phyloP scores from a whole-genome alignment of 2,888 invertebrate species.

The Noctua janthina region DNA sequence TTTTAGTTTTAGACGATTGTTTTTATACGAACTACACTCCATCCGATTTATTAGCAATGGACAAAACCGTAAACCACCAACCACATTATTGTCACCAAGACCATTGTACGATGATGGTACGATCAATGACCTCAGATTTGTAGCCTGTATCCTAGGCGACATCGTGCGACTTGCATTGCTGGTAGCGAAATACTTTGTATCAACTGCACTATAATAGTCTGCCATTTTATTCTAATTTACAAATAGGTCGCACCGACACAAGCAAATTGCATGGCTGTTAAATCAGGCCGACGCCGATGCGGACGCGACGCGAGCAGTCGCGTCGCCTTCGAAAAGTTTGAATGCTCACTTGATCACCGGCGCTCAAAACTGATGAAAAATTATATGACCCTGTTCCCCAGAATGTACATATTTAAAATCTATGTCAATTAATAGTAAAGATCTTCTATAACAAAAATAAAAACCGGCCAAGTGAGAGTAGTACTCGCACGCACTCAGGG shows the following conservation, averaged over 20 bases:
- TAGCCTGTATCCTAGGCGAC: background rate
- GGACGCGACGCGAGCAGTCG: background rate
- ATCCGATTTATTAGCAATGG: no score
- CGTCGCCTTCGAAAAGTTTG: background rate
- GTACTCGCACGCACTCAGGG: no score
- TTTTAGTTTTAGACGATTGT: no score
- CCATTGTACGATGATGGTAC: background rate
- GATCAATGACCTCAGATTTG: background rate
- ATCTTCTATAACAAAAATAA: no score
- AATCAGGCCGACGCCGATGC: background rate
- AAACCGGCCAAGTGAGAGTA: no score
- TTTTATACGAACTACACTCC: no score
- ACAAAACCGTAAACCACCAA: background rate
- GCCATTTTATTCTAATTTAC: constrained; percentile 21
- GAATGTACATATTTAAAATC: no score
- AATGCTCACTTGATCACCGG: background rate
- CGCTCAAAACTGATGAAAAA: background rate
- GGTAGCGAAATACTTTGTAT: background rate
- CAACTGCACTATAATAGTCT: constrained; percentile 22
- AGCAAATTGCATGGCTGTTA: background rate
- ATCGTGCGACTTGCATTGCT: constrained; percentile 9
- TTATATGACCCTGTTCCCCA: no score
- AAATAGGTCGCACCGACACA: constrained; percentile 4
- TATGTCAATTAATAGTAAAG: no score
- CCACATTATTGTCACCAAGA: background rate